Evolutionary conservation across 1,140 invertebrate species (phyloP).

Genomic region (Pentalonia nigronervosa): DNA sequence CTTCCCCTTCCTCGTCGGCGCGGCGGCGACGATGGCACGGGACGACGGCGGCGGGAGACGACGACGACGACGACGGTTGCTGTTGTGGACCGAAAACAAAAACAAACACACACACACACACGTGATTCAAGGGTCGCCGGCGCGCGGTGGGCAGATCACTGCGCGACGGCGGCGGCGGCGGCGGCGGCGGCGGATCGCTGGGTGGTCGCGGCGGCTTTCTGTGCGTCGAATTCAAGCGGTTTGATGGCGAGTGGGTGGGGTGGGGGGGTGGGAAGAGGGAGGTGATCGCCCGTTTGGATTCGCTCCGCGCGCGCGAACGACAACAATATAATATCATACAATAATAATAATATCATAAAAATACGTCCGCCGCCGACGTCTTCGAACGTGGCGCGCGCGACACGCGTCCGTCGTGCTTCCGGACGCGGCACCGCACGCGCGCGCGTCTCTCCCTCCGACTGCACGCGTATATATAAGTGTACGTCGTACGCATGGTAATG

Average conservation of each 20-base stretch:
- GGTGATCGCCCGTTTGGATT: neutral
- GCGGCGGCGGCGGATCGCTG: neutral
- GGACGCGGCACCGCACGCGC: neutral
- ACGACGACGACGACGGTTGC: neutral
- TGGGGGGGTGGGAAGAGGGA: too few relatives aligned
- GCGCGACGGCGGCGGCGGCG: too few relatives aligned
- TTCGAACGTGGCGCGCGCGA: neutral
- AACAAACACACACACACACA: slow-evolving; percentile 14
- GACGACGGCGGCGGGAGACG: neutral
- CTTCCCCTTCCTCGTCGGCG: slow-evolving; percentile 19
- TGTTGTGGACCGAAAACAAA: slow-evolving; percentile 52
- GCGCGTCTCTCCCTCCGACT: neutral
- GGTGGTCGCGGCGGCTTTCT: neutral
- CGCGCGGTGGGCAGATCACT: neutral
- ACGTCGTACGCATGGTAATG: neutral
- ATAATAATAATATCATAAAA: slow-evolving; percentile 20
- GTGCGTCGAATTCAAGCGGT: neutral
- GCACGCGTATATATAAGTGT: neutral
- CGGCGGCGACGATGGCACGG: neutral
- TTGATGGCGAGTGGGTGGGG: neutral
- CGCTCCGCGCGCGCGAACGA: neutral
- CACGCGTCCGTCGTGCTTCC: neutral
- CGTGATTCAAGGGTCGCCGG: slow-evolving; percentile 24
- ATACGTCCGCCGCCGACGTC: neutral
- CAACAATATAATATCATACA: neutral